phyloP scores from a whole-genome alignment of 1,140 invertebrate species.

The Aphidius gifuensis region DNA sequence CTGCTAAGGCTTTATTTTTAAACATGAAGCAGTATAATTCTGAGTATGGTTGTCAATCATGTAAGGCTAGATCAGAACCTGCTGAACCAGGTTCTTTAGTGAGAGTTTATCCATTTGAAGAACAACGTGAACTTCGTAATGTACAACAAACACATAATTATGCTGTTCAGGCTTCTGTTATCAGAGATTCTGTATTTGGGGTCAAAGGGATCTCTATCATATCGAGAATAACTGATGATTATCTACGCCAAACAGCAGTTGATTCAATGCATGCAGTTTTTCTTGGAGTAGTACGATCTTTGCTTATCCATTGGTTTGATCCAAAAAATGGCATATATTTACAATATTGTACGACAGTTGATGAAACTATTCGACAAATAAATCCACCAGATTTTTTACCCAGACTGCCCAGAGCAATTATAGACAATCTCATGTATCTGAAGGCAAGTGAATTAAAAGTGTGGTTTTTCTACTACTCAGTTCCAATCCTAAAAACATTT shows the following conservation, averaged over 20 bases:
- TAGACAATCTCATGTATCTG: constrained; percentile 23
- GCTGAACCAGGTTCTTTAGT: constrained; percentile 2
- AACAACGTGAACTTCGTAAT: constrained; percentile 3
- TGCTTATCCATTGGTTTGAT: background rate
- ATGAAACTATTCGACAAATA: constrained; percentile 8
- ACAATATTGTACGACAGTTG: background rate
- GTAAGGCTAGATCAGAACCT: too few relatives aligned
- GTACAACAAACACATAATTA: background rate
- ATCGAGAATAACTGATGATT: too few relatives aligned
- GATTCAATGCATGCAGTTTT: background rate
- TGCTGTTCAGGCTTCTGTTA: background rate
- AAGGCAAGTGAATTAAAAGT: constrained; percentile 15
- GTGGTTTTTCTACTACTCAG: too few relatives aligned
- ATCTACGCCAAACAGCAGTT: too few relatives aligned
- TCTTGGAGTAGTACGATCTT: background rate
- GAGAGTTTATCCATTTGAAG: background rate
- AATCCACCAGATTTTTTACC: constrained; percentile 6
- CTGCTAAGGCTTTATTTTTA: too few relatives aligned
- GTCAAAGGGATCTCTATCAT: too few relatives aligned
- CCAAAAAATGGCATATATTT: constrained; percentile 7
- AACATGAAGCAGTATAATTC: too few relatives aligned
- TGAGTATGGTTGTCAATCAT: too few relatives aligned
- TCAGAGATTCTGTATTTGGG: too few relatives aligned
- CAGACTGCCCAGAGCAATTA: too few relatives aligned
- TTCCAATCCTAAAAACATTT: constrained; percentile 15